A percentile compares a stretch with the other conserved stretches of the same genome.
Conservation (phyloP, 2,888 invertebrate species). For the Acronicta aceris region DNA sequence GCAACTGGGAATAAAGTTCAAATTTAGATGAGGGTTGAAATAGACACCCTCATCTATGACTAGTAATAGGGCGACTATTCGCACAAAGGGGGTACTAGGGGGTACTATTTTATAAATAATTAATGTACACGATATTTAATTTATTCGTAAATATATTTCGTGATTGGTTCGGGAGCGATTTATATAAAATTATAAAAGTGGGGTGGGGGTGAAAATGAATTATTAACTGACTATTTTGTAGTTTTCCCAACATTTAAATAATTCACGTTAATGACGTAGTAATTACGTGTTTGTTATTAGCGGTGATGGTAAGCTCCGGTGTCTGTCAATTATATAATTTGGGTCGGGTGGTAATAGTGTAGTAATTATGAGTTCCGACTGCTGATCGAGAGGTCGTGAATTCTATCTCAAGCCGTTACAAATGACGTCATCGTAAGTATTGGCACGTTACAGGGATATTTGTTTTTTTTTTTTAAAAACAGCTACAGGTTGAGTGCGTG, state of each 20-base stretch:
- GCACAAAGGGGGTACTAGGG: conserved; percentile 30
- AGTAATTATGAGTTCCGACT: background rate
- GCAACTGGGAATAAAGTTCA: conserved; percentile 12
- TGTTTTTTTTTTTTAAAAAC: too few species aligned
- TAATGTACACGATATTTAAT: conserved; percentile 57
- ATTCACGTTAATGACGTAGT: conserved; percentile 35
- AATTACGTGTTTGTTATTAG: conserved; percentile 40
- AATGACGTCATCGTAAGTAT: too few species aligned
- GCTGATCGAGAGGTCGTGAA: background rate
- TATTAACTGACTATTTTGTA: conserved; percentile 43
- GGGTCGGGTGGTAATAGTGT: background rate
- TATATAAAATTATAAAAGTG: conserved; percentile 55
- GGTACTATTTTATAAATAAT: conserved; percentile 56
- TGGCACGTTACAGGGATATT: too few species aligned
- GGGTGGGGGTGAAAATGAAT: conserved; percentile 45
- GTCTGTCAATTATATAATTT: background rate
- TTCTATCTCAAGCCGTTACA: conserved; percentile 1
- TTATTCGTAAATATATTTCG: conserved; percentile 60
- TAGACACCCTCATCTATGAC: conserved; percentile 73
- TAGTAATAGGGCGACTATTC: conserved; percentile 65
- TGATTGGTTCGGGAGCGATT: conserved; percentile 59
- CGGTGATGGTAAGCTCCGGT: conserved; percentile 15
- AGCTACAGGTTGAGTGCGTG: too few species aligned
- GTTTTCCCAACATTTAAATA: conserved; percentile 32
- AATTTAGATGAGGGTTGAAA: conserved; percentile 31